phyloP scores from a whole-genome alignment of 2,888 invertebrate species.

The Blastobasis lacticolella region DNA sequence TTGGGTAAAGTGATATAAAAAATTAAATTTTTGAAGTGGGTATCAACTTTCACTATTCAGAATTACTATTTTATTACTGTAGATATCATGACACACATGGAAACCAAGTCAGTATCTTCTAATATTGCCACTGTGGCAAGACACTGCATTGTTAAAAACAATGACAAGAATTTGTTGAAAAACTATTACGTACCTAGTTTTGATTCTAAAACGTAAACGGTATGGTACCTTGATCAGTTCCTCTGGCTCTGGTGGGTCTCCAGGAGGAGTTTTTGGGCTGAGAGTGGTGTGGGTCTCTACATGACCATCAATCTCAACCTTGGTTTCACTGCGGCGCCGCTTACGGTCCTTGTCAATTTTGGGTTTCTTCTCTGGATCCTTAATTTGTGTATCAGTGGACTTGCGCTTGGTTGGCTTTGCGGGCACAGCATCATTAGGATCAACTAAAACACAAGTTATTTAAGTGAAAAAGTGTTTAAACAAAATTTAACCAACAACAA shows the following conservation, averaged over 20 bases:
- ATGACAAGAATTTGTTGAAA: no score
- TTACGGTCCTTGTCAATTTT: slow-evolving; percentile 50
- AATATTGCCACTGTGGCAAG: no score
- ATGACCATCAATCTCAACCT: slow-evolving; percentile 78
- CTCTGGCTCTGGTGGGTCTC: slow-evolving; percentile 94
- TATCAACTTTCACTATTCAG: no score
- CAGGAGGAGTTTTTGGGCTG: slow-evolving; percentile 85
- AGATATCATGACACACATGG: no score
- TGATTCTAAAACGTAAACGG: not conserved
- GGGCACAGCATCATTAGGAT: slow-evolving; percentile 51
- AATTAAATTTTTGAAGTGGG: no score
- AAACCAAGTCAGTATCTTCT: no score
- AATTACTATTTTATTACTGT: no score
- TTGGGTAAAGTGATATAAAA: not conserved
- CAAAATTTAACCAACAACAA: no score
- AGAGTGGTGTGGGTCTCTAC: slow-evolving; percentile 84
- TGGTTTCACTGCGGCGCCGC: slow-evolving; percentile 59
- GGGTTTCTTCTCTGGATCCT: slow-evolving; percentile 55
- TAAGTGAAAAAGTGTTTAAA: not conserved
- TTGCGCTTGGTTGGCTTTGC: slow-evolving; percentile 48
- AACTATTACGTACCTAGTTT: no score
- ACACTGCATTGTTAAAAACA: no score
- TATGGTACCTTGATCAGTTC: slow-evolving; percentile 85
- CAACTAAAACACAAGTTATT: slow-evolving; percentile 36
- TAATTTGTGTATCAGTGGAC: slow-evolving; percentile 39